Conservation (phyloP, 2,888 invertebrate species). For the Gandaritis pyraliata region DNA sequence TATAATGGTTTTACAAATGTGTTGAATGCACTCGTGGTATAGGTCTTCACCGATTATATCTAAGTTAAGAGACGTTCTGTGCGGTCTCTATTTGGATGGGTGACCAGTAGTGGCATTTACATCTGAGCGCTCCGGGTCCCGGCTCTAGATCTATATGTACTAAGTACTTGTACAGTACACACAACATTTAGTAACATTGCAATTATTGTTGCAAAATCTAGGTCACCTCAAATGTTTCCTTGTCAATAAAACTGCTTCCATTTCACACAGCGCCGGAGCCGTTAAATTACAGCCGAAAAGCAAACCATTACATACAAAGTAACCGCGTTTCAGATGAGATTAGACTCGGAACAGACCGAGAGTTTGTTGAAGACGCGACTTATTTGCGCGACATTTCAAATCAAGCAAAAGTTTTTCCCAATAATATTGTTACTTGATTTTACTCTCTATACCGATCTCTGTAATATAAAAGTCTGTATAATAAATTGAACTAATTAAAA, state of each 20-base stretch:
- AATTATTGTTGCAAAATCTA: conserved; percentile 1
- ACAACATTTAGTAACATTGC: neutral
- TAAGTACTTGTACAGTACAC: too few species aligned
- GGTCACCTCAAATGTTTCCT: conserved; percentile 5
- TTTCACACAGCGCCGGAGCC: conserved; percentile 11
- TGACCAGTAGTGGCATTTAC: too few species aligned
- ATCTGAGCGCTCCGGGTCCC: too few species aligned
- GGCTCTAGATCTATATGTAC: too few species aligned
- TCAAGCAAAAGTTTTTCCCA: neutral
- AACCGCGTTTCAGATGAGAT: conserved; percentile 33
- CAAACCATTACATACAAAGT: conserved; percentile 37
- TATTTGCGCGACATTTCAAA: neutral
- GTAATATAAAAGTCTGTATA: too few species aligned
- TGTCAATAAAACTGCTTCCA: conserved; percentile 17
- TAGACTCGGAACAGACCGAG: conserved; percentile 22
- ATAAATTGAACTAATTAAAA: too few species aligned
- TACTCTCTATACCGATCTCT: too few species aligned
- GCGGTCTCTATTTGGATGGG: too few species aligned
- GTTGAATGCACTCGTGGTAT: too few species aligned
- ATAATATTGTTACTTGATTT: too few species aligned
- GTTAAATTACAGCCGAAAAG: conserved; percentile 29
- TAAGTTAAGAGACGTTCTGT: too few species aligned
- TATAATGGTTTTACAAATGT: neutral
- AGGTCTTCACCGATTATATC: too few species aligned
- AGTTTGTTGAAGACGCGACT: conserved; percentile 11